phyloP scores from a whole-genome alignment of 2,113 vertebrate species.

The Ctenodactylus gundi region DNA sequence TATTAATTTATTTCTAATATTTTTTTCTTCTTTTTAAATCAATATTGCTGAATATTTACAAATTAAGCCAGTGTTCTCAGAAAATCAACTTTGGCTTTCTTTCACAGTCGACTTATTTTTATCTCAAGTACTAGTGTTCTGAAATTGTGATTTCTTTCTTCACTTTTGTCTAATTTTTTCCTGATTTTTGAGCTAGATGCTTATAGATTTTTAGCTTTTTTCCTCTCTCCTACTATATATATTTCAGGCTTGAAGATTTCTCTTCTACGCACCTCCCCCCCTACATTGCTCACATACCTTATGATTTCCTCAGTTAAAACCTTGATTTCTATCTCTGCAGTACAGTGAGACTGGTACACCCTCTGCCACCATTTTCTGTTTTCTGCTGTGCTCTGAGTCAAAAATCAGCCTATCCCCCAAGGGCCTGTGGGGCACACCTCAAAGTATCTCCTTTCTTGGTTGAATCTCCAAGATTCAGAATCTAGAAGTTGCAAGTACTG shows the following conservation, averaged over 20 bases:
- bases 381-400: background rate
- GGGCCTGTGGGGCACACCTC: background rate
- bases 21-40: background rate
- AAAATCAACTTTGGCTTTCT: background rate
- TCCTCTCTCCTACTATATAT: background rate
- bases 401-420: background rate
- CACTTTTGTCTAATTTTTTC: background rate
- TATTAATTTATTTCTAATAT: background rate
- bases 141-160: background rate
- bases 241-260: slow-evolving; percentile 12
- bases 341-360: background rate
- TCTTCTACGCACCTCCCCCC: background rate
- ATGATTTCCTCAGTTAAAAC: slow-evolving; percentile 36
- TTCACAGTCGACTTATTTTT: background rate
- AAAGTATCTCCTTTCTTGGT: background rate
- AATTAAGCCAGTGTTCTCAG: background rate
- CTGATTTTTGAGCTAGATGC: background rate
- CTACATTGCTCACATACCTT: slow-evolving; percentile 11
- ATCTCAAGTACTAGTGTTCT: background rate
- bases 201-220: background rate
- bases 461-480: background rate
- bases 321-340: slow-evolving; percentile 28
- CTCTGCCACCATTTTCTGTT: slow-evolving; percentile 14
- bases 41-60: background rate
- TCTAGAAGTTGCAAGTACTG: background rate